Base-by-base conservation (phyloP, 2,797 vertebrate genomes). In the Sciurus carolinensis region DNA sequence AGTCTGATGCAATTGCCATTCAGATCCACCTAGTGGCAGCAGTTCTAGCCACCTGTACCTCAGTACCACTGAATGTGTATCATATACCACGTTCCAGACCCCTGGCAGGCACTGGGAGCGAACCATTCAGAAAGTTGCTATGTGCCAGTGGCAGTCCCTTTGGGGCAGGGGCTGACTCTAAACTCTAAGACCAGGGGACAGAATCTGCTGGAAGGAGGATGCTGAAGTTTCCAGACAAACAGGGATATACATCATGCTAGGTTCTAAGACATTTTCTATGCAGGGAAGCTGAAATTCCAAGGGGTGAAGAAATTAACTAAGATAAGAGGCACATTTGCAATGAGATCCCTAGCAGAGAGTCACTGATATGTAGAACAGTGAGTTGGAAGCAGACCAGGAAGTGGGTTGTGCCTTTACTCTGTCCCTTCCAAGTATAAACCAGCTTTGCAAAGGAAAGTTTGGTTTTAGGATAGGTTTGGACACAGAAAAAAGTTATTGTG, bases 21-120 rank as follows among this genome's bases (percentile, higher is more conserved):
- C n/a, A n/a, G 5, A 36, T 91, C 94, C 91, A 87, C 93, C 11
- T 14, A 36, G 94, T 6, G 95, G 95, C 90, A 91, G 87, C 73
- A 94, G 30, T 62, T 83, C 50, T 12, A 72, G 90, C 33, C 72
- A 36, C 22, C n/a, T 30, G 33, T 4, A n/a, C 72, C 75, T 24
- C 33, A 44, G 2, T 13, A 0, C 72, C 36, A 30, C 30, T 64
- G 75, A 76, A 33, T 9, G 7, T 30, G 10, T 17, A 3, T 11
- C 15, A 9, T n/a, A 7, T 17, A 3, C 13, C 13, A 9, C 1
- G 7, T 33, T 66, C 64, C 28, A 62, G 36, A n/a, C 2, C n/a
- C 69, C n/a, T 0, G 28, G 75, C 76, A 57, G 57, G 39, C 11
- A 30, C 47, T 4, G 18, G 3, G 14, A 54, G 20, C 64, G 36